Evolutionary conservation across 2,113 vertebrate genomes (phyloP), one percentile per base, ranked within the genome.

Genomic region (Larimichthys crocea): DNA sequence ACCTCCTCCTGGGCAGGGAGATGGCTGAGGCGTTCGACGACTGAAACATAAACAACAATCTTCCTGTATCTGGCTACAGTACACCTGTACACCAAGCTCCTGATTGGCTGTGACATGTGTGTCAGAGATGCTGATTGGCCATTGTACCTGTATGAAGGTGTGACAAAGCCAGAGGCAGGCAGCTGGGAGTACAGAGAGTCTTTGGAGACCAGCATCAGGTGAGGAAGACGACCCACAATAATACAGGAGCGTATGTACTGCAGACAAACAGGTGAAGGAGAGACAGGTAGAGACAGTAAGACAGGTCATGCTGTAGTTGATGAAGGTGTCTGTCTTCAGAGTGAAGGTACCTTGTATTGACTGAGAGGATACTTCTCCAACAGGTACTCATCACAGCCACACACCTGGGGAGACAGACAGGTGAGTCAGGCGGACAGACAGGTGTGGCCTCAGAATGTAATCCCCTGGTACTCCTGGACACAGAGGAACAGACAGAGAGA

Each of bases 201-300:
- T 79, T 95, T 96, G 74, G 93, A 95, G 70, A 96, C 95, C 10
- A 96, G 85, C 96, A 96, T 96, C 61, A 96, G 91, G 87, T 96
- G 95, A n/a, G 96, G 96, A 50, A 96, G 90, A 60, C 94, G 94
- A 7, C 93, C 94, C 1, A 96, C 89, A 0, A 90, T 93, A 63
- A 96, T 95, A 65, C 95, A 96, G 63, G 94, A 94, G 3, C 94
- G 90, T 78, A 96, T 94, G 61, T 96, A 96, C 95, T 95, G 89
- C 10, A 75, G 46, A 53, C 1, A 68, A 60, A 76, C 15, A 73
- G 35, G 19, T 46, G 22, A 57, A 24, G 15, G 7, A 40, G 9
- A 65, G 64, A 35, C 53, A 78, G 12, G 31, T 56, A 42, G 9
- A 65, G 35, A 15, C 3, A 20, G 35, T 3, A 15, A 57, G 59